Evolutionary conservation across 2,113 vertebrate species (phyloP), one percentile per base, ranked within the genome.

Genomic region (Oncorhynchus gorbuscha): DNA sequence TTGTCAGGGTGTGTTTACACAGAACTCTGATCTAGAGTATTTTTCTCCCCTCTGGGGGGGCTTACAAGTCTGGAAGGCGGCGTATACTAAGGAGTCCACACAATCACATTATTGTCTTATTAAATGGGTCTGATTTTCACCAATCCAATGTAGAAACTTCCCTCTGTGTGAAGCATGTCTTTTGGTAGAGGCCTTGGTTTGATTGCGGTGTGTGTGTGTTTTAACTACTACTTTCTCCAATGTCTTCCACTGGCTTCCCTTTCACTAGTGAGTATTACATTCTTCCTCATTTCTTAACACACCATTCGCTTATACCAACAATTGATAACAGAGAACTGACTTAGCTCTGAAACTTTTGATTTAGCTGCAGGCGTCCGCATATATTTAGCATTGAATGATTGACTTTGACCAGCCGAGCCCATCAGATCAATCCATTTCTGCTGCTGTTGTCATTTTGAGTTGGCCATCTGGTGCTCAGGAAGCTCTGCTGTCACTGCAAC

Each of bases 261-360:
- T 80, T 91, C 94, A 94, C 92, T 92, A 93, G 97, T 99, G 95
- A 97, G 97, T 98, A 97, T 96, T 82, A 85, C 76, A 86, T 80
- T 79, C 18, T 58, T 74, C 78, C 45, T 66, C 26, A 62, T 62
- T 64, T 45, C 8, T 62, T 39, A 75, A 69, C 71, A 75, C 70
- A 73, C 61, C 7, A 73, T 39, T 35, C 58, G 39, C 45, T 59
- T 71, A 20, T 18, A 26, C 11, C n/a, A 22, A 45, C 11, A 70
- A 11, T 20, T 20, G 32, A 45, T 5, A 49, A 14, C 4, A 62
- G 59, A 18, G 1, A 69, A 18, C 45, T 20, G 14, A 69, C 32
- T 7, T 26, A 69, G 4, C n/a, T 48, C 1, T 24, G 1, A 7
- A 62, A 22, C n/a, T n/a, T 62, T 62, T 24, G 6, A 62, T 7